Base-by-base conservation (phyloP, 2,113 vertebrate genomes). In the Phalacrocorax brasilianus region DNA sequence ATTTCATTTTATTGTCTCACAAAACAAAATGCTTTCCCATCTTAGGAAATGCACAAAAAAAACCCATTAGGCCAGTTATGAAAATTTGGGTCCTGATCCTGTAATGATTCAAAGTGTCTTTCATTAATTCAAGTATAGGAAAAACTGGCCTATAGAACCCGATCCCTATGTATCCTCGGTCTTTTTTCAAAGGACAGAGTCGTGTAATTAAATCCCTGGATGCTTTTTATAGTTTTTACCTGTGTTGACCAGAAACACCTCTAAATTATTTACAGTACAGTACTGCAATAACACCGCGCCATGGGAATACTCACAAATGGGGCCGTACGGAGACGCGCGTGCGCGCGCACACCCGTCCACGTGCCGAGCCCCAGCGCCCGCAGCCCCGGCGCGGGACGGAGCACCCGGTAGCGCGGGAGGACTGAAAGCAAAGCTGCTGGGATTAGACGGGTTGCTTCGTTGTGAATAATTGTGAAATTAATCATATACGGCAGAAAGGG, bases 331-430 rank as follows among this genome's bases (percentile, higher is more conserved):
- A 6, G 22, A 8, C 2, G 11, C 8, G 27, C 2, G 17, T 6
- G 27, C 0, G 2, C 20, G 2, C 6, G 3, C 0, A 7, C n/a
- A 4, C 3, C 10, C 19, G 2, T 24, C 55, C 75, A 0, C 1
- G 4, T 19, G 32, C 56, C 6, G 53, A 11, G 26, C 45, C 15
- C 4, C 19, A 11, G 35, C 16, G 27, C 55, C 16, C 6, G 35
- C 56, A 23, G 49, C 32, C 33, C 35, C 23, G 4, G 1, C 24
- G 27, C 2, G 38, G 12, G 6, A 3, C 5, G 6, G 14, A 40
- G 42, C 56, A 4, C 30, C 47, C 1, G 0, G 7, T 5, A 11
- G 11, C 2, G 12, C 30, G 4, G 33, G 32, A 55, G 33, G 33
- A 12, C 33, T 7, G 4, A n/a, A n/a, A 11, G 2, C 42, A 20